Conservation (phyloP, 2,888 invertebrate genomes). For the Lasioglossum leucozonium region DNA sequence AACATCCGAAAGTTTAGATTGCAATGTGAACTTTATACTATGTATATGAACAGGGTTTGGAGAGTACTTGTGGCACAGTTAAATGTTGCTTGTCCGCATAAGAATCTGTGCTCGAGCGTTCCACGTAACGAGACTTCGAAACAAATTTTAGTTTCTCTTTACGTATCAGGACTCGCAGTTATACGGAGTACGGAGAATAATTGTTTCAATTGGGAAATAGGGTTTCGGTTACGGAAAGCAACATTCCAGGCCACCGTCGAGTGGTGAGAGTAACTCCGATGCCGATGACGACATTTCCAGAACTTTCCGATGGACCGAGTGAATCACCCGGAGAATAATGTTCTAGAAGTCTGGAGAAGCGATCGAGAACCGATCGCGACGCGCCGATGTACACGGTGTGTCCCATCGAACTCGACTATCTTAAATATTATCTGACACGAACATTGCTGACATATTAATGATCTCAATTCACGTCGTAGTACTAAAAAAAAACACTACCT, state of each 20-base stretch:
- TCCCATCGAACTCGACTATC: too few relatives aligned
- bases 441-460: too few relatives aligned
- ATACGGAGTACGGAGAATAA: not conserved
- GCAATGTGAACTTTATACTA: not conserved
- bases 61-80: too few relatives aligned
- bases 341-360: not conserved
- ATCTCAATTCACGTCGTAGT: too few relatives aligned
- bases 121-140: too few relatives aligned
- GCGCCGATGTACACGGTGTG: too few relatives aligned
- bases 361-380: not conserved
- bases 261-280: not conserved
- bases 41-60: not conserved
- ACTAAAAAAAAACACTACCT: too few relatives aligned
- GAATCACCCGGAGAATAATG: not conserved
- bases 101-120: too few relatives aligned
- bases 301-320: slow-evolving; percentile 4
- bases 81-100: too few relatives aligned
- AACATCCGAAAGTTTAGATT: not conserved
- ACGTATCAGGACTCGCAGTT: too few relatives aligned
- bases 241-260: not conserved
- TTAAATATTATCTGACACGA: too few relatives aligned
- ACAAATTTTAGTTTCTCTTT: too few relatives aligned
- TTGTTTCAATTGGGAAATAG: not conserved
- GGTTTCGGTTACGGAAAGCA: not conserved
- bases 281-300: not conserved